Evolutionary conservation across 2,113 vertebrate genomes (phyloP).

Genomic region (Toxostoma redivivum): DNA sequence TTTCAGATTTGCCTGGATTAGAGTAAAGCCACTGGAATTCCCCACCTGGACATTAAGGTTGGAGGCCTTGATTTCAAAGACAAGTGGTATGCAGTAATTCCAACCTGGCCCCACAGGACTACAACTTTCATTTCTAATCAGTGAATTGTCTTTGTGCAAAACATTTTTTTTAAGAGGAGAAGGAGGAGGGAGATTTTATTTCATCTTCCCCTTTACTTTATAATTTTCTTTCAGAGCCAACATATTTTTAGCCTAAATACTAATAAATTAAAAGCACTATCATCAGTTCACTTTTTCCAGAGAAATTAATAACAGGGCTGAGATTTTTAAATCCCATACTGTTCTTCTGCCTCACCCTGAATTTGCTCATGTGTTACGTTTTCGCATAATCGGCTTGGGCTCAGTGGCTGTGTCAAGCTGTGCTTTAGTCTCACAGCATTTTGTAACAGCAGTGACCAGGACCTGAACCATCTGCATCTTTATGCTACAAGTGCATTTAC

Average conservation of each 20-base stretch:
- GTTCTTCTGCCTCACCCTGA: background rate
- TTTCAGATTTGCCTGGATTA: slow-evolving; percentile 73
- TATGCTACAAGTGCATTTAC: background rate
- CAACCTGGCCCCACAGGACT: background rate
- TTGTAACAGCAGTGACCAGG: background rate
- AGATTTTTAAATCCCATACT: slow-evolving; percentile 38
- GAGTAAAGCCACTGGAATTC: slow-evolving; percentile 70
- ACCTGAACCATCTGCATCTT: background rate
- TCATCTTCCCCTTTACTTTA: background rate
- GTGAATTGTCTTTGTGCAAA: slow-evolving; percentile 50
- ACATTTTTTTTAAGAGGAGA: background rate
- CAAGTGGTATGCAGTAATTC: slow-evolving; percentile 59
- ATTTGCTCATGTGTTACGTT: background rate
- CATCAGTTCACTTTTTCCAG: slow-evolving; percentile 5
- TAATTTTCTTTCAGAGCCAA: background rate
- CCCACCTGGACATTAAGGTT: slow-evolving; percentile 69
- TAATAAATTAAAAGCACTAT: slow-evolving; percentile 34
- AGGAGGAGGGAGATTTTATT: background rate
- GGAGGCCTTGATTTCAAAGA: slow-evolving; percentile 67
- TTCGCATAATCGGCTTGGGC: background rate
- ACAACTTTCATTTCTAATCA: slow-evolving; percentile 58
- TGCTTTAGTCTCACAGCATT: background rate
- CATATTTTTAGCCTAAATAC: slow-evolving; percentile 21
- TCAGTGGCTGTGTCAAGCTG: background rate
- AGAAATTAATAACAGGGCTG: slow-evolving; percentile 30